Base-by-base conservation (phyloP, 2,797 vertebrate species). In the Hydrocynus forskahlii region DNA sequence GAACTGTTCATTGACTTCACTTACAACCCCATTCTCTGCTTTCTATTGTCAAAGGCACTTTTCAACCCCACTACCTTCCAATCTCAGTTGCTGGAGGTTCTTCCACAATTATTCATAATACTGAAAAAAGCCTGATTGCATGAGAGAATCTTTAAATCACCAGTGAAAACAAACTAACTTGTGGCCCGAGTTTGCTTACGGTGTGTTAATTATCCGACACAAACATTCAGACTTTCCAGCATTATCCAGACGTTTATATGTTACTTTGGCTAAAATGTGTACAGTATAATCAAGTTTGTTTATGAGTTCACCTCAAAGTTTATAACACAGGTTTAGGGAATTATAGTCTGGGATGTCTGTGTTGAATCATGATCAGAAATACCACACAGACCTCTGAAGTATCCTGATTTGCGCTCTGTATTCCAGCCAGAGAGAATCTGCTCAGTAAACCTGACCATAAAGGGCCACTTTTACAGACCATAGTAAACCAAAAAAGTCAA, bases 91-190 rank as follows among this genome's bases (percentile, higher is more conserved):
- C 57, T 55, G 52, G 52, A 17, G 52, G 16, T 6, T 55, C 50
- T 52, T 2, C 50, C 3, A 16, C 50, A 52, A 54, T 5, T 29
- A 54, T 54, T 16, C 16, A 10, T 5, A 29, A 29, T 54, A 16
- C 52, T 21, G 4, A 21, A 59, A 59, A 59, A 59, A 59, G 57
- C n/a, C 57, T 59, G 57, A 59, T 59, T 59, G 19, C n/a, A 23
- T 59, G 19, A 59, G 57, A 59, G 19, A 59, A 59, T 10, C 57
- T 59, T 17, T 59, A 59, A 52, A 59, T 59, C 57, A 8, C n/a
- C n/a, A 59, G 7, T 17, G n/a, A 59, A 59, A 59, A 59, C 57
- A 59, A 59, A 59, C 57, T 59, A 59, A 59, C n/a, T 59, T 59
- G 57, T 23, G 57, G 57, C n/a, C n/a, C 35, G 9, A 59, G 57